Base-by-base conservation (phyloP, 1,140 invertebrate species). In the Oncopodura yosiiana region DNA sequence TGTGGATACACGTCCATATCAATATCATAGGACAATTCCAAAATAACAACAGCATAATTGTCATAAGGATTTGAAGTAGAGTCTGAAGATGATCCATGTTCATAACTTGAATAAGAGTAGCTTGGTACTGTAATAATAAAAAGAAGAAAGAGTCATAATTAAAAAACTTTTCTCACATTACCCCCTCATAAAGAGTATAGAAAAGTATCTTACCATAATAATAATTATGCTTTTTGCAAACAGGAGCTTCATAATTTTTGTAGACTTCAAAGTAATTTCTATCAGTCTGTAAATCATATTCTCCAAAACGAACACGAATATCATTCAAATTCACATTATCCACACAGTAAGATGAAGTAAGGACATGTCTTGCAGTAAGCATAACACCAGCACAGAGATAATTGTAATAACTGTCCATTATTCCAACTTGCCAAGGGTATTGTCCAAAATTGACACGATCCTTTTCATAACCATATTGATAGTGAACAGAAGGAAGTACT, bases 1-100 rank as follows among this genome's bases (percentile, higher is more conserved):
- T 63, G 61, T 19, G 61, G 61, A 26, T 59, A 58, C 5, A 43
- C 34, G 37, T 63, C 61, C n/a, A 63, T 44, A 29, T 63, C 61
- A 16, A 63, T 54, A 32, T 56, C 57, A 3, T 53, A 34, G 23
- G 23, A 49, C 30, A 63, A 37, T 36, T 63, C 61, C 50, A 63
- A 38, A 46, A 63, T 60, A 1, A 55, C 51, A 9, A 58, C 61
- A 14, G 49, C 53, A 32, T 63, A 63, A 23, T 23, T 41, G 29
- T 52, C 30, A 18, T 49, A 16, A 5, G 29, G 2, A 9, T 50
- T 16, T 34, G 27, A 34, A 36, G 39, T 41, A 27, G 14, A 26
- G 16, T 3, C 12, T 50, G 26, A 12, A 21, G 30, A 18, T 44
- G 19, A 5, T 58, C 24, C 34, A 26, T 53, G 49, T 16, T 34